Base-by-base conservation (phyloP, 2,888 invertebrate species). In the Drosophila algonquin region DNA sequence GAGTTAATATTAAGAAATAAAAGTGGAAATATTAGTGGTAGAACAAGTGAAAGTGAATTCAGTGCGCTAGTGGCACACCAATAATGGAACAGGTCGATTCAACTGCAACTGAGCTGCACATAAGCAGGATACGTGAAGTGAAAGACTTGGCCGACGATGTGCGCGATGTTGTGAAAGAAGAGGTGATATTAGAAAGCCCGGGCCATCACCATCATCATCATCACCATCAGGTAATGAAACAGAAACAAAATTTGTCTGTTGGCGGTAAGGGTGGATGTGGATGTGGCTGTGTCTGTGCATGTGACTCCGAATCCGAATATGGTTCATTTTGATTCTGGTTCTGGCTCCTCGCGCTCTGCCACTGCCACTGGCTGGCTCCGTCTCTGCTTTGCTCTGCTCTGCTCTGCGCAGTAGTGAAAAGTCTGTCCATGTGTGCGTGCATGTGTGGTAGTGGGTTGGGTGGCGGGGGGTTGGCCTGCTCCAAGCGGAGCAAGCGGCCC, bases 111-210 rank as follows among this genome's bases (percentile, higher is more conserved):
- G 90, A 90, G 68, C 82, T 91, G 89, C 90, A 90, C 85, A 75
- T 90, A 77, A 90, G 89, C 75, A 90, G 90, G 86, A 90, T 91
- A 82, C 90, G 90, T 74, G 90, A 90, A 79, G 89, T 90, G 68
- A 81, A 86, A 73, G 84, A 82, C 69, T 81, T 90, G 68, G 81
- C 81, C 75, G 90, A 90, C 64, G 90, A 90, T 63, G 88, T 89
- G 77, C 90, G 90, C 71, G 90, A 90, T 76, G 89, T 90, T 62
- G 90, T 90, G 51, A 90, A 90, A 81, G 90, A 90, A 85, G 90
- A 90, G 83, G 90, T 90, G 61, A 90, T 90, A 80, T 86, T 90
- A 72, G 90, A 90, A 77, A 90, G 82, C 63, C 76, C 89, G 63
- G 83, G 80, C 61, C 86, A 84, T 85, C 81, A 84, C 78, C 81